Base-by-base conservation (phyloP, 2,888 invertebrate species). In the Physocephala rufipes region DNA sequence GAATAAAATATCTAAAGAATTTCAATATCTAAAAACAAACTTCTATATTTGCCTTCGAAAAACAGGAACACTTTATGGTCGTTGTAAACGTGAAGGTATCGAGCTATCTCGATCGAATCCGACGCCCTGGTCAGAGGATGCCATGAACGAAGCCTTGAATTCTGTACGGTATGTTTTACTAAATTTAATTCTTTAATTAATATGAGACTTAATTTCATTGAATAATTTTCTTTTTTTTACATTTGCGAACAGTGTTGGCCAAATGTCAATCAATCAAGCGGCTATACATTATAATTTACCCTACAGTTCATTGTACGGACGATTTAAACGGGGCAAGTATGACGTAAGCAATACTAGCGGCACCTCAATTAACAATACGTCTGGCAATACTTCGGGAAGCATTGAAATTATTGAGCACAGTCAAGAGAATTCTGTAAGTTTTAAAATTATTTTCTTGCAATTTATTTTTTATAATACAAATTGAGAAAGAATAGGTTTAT, bases 41-140 rank as follows among this genome's bases (percentile, higher is more conserved):
- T 43, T 24, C 15, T 43, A 28, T 51, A 30, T 53, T 26, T 55
- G n/a, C n/a, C 65, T 80, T 9, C 36, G 9, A 7, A 36, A 4
- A 7, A 65, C 84, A 90, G 90, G 95, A 21, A 95, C 95, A 15
- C 87, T 95, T 21, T 95, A 95, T 81, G 95, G 95, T 2, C 89
- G 95, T 78, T 95, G 95, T 85, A 95, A 95, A 82, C 88, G 95
- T 64, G 95, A 95, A 85, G 95, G 95, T 63, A 95, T 95, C 78
- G 95, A 95, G 85, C 87, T 95, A 77, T 94, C 94, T 7, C 90
- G 95, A 77, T 93, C 94, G 70, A 94, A 94, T 87, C 94, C 95
- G n/a, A 94, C 95, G 59, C 95, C 95, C 13, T 95, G 95, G 95
- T 94, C 95, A n/a, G 95, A 95, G 83, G 94, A 93, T 82, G 95